phyloP scores from a whole-genome alignment of 2,113 vertebrate species.

The Labeo catla region DNA sequence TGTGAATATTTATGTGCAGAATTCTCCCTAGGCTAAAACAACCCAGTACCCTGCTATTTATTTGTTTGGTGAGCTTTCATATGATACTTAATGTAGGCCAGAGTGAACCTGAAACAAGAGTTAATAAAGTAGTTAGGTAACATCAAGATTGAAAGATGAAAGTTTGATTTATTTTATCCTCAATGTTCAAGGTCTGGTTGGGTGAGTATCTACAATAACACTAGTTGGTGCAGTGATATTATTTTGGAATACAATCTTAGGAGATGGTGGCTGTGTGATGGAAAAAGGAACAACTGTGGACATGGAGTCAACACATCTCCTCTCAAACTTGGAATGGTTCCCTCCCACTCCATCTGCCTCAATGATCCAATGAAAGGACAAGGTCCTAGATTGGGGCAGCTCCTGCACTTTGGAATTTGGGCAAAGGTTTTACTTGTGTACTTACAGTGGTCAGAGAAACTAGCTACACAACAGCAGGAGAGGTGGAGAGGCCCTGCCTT shows the following conservation, averaged over 20 bases:
- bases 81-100: neutral
- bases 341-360: neutral
- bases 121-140: neutral
- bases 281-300: neutral
- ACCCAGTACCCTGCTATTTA: neutral
- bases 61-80: neutral
- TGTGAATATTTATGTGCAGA: neutral
- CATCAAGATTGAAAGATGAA: neutral
- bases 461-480: slow-evolving; percentile 16
- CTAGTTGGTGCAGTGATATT: neutral
- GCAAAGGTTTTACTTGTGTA: slow-evolving; percentile 47
- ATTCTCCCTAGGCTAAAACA: neutral
- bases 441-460: slow-evolving; percentile 20
- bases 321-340: neutral
- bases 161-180: neutral
- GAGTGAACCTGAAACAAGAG: neutral
- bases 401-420: slow-evolving; percentile 43
- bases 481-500: slow-evolving; percentile 17
- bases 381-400: neutral
- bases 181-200: neutral
- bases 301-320: neutral
- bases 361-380: slow-evolving; percentile 14
- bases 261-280: neutral
- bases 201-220: neutral
- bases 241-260: neutral